Conservation (phyloP, 1,140 invertebrate species). For the Acromyrmex heyeri region DNA sequence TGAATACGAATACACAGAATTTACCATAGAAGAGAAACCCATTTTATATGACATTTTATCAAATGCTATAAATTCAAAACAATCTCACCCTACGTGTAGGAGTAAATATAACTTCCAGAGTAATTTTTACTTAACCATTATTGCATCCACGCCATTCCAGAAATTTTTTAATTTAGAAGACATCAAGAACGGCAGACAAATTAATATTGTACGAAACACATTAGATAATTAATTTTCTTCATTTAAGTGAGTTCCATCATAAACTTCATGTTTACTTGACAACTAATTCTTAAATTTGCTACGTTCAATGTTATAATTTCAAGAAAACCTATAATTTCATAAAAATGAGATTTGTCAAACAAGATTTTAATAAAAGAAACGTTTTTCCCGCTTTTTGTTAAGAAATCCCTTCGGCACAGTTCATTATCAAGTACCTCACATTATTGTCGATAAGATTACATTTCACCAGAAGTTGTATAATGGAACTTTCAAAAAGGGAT, state of each 20-base stretch:
- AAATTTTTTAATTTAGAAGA: conserved; percentile 8
- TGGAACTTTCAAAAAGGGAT: not conserved
- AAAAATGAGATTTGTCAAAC: not conserved
- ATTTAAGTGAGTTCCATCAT: not conserved
- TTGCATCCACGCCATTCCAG: not conserved
- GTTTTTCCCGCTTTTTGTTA: not conserved
- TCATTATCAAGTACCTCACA: not conserved
- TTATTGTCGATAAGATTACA: conserved; percentile 28
- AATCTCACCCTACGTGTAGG: not conserved
- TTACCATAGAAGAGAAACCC: not conserved
- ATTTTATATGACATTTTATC: conserved; percentile 12
- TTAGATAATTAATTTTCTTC: conserved; percentile 17
- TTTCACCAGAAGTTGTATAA: not conserved
- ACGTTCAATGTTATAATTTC: not conserved
- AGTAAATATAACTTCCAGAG: not conserved
- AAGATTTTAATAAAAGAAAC: not conserved
- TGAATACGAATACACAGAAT: conserved; percentile 12
- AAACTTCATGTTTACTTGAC: not conserved
- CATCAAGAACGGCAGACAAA: not conserved
- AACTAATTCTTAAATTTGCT: conserved; percentile 11
- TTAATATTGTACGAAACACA: not conserved
- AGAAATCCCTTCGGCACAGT: not conserved
- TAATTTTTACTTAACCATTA: not conserved
- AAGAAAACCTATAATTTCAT: not conserved
- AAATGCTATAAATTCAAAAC: not conserved